These are phyloP conservation scores for Tipula unca DNA, from an alignment of 2,888 invertebrate genomes.

Conservation along the genomic window DNA sequence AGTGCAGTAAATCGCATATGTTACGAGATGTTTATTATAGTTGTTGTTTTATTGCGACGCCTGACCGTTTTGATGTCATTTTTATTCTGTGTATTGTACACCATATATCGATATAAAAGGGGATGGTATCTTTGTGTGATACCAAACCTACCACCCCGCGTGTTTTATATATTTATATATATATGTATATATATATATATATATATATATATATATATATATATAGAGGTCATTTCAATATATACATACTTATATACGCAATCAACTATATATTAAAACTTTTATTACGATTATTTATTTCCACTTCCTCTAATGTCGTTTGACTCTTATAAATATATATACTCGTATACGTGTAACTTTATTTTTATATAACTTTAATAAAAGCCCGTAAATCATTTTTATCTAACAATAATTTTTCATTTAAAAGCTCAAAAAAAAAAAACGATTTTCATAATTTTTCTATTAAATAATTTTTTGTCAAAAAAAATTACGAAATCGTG, in stretches of 20 bases:
- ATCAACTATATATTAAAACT: background rate
- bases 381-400: background rate
- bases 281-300: background rate
- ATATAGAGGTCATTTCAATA: background rate
- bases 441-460: constrained; percentile 4
- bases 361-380: background rate
- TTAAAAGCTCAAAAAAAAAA: background rate
- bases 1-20: background rate
- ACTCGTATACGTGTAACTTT: background rate
- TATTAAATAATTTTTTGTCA: background rate
- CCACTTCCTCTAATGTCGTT: background rate
- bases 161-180: no score
- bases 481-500: background rate
- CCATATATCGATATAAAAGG: background rate
- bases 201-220: no score
- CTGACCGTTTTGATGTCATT: background rate
- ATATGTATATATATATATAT: no score
- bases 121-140: background rate
- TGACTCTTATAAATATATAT: background rate
- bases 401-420: constrained; percentile 8
- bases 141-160: background rate
- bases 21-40: background rate
- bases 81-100: background rate
- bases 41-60: background rate
- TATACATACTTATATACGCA: background rate